Percentiles rank a stretch among this genome's conserved stretches.
Conservation (phyloP, 2,888 invertebrate genomes). For the Fabriciana adippe region DNA sequence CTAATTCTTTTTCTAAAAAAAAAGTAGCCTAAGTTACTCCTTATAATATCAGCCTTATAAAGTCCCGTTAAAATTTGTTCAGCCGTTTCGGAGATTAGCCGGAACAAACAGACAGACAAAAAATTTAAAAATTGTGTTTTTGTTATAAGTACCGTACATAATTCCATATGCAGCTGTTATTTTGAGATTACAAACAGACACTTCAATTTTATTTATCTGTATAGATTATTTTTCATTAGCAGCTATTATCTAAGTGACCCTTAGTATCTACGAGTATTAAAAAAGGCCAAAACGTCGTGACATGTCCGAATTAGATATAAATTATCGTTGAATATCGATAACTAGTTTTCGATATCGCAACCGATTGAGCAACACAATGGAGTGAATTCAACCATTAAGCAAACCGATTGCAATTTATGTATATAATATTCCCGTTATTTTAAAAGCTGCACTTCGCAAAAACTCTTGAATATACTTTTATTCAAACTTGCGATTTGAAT, state of each 20-base stretch:
- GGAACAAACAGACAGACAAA: too few species aligned
- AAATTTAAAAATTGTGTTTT: too few species aligned
- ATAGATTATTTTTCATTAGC: neutral
- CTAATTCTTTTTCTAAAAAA: too few species aligned
- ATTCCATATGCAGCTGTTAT: too few species aligned
- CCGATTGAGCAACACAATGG: constrained; percentile 31
- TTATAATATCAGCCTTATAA: too few species aligned
- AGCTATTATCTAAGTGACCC: neutral
- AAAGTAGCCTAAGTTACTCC: too few species aligned
- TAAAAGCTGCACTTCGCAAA: constrained; percentile 14
- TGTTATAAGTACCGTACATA: too few species aligned
- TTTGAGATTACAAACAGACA: too few species aligned
- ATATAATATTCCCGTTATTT: neutral
- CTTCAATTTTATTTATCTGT: too few species aligned
- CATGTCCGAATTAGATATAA: constrained; percentile 20
- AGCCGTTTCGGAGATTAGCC: too few species aligned
- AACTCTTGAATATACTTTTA: neutral
- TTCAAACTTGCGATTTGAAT: too few species aligned
- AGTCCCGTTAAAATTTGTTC: too few species aligned
- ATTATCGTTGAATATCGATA: constrained; percentile 25
- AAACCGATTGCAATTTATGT: constrained; percentile 21
- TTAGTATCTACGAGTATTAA: neutral
- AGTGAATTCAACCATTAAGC: constrained; percentile 27
- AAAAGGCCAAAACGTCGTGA: constrained; percentile 15
- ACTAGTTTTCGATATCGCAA: constrained; percentile 28